Base-by-base conservation (phyloP, 2,888 invertebrate genomes). In the Agriotes lineatus region DNA sequence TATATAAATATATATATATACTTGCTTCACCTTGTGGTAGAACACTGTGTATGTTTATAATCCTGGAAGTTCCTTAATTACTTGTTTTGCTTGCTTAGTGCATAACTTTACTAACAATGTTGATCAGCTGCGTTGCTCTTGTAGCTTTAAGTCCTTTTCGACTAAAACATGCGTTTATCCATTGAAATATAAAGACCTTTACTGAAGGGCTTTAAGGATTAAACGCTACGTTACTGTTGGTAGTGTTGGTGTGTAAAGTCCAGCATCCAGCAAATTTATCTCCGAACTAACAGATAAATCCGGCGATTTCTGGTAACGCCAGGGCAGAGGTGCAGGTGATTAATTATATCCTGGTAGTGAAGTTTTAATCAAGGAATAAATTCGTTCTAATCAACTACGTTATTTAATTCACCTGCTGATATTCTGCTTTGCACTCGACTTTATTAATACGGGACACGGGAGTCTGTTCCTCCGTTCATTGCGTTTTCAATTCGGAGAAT, bases 341-440 rank as follows among this genome's bases (percentile, higher is more conserved):
- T 14, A 42, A 14, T 42, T 18, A 5, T 5, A 42, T 2, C 1
- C 1, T 18, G 2, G 7, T 42, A 4, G 18, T 7, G 9, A 42
- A 42, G 7, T 7, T 16, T 18, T 16, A 7, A 7, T 18, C 4
- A 12, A 42, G 14, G 14, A 12, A 5, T 42, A 14, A 42, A 42
- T 9, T 25, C 16, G 42, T 20, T 22, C 22, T 48, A 50, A 30
- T 50, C 12, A 30, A 33, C 14, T 1, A 6, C 25, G 14, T 52
- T 52, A 52, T 52, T 52, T 52, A 35, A 52, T 52, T 52, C n/a
- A 35, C 9, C 30, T 16, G 14, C 33, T 30, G 6, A 33, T 48
- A 20, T 48, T 48, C 20, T 45, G 44, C 18, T 44, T 45, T 35
- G 10, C 6, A 35, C 18, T 16, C 18, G 22, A 52, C 52, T 52